These are phyloP conservation scores for Mycteria americana DNA, from an alignment of 2,797 vertebrate species.

Conservation along the genomic window DNA sequence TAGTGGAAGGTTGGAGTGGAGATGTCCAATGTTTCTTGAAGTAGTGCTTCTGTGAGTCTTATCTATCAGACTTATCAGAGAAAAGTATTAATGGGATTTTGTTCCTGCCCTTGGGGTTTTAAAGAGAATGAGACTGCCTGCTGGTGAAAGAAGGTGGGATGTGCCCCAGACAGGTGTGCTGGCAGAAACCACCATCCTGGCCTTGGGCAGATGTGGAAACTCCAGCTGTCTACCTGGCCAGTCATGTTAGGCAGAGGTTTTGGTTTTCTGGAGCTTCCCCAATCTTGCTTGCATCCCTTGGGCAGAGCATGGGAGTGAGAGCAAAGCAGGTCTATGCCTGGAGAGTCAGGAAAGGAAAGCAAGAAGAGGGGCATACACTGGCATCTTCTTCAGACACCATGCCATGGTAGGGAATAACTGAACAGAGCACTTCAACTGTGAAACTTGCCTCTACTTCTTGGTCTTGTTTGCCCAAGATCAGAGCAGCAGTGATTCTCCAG, in stretches of 20 bases:
- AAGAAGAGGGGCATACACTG: neutral
- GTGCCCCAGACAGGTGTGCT: neutral
- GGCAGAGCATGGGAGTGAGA: neutral
- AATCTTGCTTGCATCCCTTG: neutral
- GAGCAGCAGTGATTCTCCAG: neutral
- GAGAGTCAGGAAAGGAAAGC: neutral
- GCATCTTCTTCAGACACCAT: neutral
- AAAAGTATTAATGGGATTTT: neutral
- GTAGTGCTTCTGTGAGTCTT: neutral
- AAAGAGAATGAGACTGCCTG: neutral
- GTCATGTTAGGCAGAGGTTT: neutral
- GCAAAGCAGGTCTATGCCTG: neutral
- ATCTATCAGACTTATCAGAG: neutral
- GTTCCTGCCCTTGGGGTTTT: neutral
- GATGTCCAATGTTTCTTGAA: neutral
- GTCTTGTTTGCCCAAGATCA: neutral
- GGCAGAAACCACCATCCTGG: neutral
- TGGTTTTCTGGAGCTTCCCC: neutral
- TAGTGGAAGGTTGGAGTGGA: neutral
- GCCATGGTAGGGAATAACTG: neutral
- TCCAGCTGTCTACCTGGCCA: neutral
- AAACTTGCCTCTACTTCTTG: neutral
- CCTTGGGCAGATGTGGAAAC: neutral
- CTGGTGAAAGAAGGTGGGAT: neutral
- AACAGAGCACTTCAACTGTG: neutral